These are phyloP conservation scores for Neosilurus mollespiculum DNA, from an alignment of 2,797 vertebrate genomes.

Conservation along the genomic window DNA sequence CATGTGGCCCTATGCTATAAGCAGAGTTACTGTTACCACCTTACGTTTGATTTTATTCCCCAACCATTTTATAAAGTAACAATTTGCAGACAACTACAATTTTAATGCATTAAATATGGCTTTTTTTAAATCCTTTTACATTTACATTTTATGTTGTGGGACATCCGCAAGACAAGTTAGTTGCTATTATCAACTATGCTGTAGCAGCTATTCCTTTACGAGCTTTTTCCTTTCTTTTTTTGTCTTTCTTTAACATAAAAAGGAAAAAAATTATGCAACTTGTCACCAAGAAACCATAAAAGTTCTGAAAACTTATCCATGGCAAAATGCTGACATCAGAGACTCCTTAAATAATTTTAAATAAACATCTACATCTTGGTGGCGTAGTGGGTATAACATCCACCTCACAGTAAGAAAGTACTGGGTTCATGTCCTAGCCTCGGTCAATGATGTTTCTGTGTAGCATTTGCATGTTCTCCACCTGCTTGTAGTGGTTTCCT, in stretches of 20 bases:
- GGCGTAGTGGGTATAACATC: too few species aligned
- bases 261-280: background rate
- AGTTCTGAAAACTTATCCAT: background rate
- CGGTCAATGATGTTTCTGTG: too few species aligned
- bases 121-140: background rate
- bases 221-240: background rate
- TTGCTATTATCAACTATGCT: background rate
- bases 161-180: background rate
- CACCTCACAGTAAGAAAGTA: too few species aligned
- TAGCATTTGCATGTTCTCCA: too few species aligned
- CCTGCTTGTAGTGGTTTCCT: too few species aligned
- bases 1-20: background rate
- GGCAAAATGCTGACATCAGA: background rate
- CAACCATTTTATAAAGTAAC: background rate
- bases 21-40: background rate
- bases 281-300: background rate
- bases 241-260: background rate
- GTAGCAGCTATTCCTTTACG: background rate
- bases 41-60: background rate
- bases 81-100: background rate
- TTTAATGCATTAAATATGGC: background rate
- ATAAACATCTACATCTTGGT: too few species aligned
- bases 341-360: background rate
- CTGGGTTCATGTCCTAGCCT: too few species aligned
- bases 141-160: background rate